Percentiles rank a stretch among this genome's conserved stretches.
Conservation (phyloP, 2,797 vertebrate genomes). For the Oophaga sylvatica region DNA sequence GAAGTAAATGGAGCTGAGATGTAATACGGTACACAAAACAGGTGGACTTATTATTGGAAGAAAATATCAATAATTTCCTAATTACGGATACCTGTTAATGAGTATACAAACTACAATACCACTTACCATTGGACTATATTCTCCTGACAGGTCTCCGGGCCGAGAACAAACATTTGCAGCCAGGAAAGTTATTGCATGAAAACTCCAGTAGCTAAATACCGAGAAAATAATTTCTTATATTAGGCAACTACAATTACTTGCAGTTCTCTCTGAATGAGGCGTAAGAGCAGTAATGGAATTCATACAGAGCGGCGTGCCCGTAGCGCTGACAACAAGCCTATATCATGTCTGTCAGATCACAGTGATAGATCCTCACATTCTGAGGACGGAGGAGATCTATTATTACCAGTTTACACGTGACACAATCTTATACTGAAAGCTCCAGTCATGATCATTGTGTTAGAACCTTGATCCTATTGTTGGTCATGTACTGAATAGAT, state of each 20-base stretch:
- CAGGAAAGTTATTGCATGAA: neutral
- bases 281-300: neutral
- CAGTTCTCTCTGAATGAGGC: neutral
- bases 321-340: neutral
- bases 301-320: neutral
- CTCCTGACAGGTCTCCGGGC: neutral
- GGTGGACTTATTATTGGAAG: no score
- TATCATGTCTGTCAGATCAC: neutral
- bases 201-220: no score
- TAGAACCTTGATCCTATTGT: conserved; percentile 16
- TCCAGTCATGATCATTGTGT: neutral
- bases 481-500: conserved; percentile 27
- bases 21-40: no score
- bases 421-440: neutral
- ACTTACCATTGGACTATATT: neutral
- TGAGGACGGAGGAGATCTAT: conserved; percentile 8
- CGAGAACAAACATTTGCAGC: neutral
- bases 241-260: no score
- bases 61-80: no score
- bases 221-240: no score
- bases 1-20: no score
- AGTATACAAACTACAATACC: neutral
- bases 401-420: conserved; percentile 17
- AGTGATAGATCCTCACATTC: neutral
- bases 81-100: no score